phyloP scores from a whole-genome alignment of 2,797 vertebrate genomes.

The Malurus leucopterus region DNA sequence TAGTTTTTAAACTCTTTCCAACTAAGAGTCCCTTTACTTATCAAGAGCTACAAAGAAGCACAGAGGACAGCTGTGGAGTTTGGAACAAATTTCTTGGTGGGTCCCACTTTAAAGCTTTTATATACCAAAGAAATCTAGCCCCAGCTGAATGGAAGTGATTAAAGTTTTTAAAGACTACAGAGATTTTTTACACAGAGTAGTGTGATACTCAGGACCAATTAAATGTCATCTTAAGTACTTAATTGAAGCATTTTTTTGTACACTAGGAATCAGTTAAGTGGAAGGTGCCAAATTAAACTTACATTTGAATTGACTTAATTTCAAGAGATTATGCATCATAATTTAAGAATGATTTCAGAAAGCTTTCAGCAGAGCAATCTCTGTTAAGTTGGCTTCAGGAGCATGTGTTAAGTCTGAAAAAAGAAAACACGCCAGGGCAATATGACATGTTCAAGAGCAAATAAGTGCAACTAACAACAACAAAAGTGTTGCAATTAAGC shows the following conservation, averaged over 20 bases:
- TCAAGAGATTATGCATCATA: slow-evolving; percentile 27
- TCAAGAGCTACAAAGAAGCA: not conserved
- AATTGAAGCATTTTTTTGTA: slow-evolving; percentile 17
- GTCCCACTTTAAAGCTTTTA: slow-evolving; percentile 29
- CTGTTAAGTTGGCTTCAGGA: slow-evolving; percentile 19
- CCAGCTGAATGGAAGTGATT: slow-evolving; percentile 39
- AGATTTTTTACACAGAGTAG: slow-evolving; percentile 30
- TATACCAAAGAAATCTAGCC: not conserved
- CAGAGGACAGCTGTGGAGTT: not conserved
- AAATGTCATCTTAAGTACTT: slow-evolving; percentile 59
- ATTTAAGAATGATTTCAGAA: slow-evolving; percentile 42
- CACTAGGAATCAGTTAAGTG: slow-evolving; percentile 45
- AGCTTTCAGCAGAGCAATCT: slow-evolving; percentile 21
- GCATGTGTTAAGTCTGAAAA: not conserved
- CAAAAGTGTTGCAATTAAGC: slow-evolving; percentile 38
- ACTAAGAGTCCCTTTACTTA: not conserved
- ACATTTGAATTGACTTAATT: slow-evolving; percentile 52
- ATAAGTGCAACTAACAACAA: slow-evolving; percentile 10
- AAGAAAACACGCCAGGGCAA: slow-evolving; percentile 9
- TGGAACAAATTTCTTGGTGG: not conserved
- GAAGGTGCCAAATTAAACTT: slow-evolving; percentile 60
- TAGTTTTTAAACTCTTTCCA: not conserved
- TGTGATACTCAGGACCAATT: slow-evolving; percentile 40
- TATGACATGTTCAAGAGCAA: not conserved
- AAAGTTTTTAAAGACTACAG: slow-evolving; percentile 42